phyloP scores from a whole-genome alignment of 2,888 invertebrate genomes.

The Caenorhabditis japonica region DNA sequence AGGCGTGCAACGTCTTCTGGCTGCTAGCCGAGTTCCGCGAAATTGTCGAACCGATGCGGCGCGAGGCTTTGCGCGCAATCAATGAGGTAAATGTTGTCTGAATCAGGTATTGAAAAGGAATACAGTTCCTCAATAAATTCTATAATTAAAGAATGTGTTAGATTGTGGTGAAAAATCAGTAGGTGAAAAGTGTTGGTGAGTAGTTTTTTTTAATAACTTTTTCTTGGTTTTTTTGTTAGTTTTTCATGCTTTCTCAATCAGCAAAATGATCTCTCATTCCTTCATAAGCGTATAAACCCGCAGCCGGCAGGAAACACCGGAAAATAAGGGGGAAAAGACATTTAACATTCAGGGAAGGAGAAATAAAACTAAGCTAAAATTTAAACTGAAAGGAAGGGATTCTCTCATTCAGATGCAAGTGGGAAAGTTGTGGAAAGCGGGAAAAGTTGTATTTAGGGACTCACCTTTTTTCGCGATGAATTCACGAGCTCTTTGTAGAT shows the following conservation, averaged over 20 bases:
- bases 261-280: not conserved
- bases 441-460: constrained; percentile 7
- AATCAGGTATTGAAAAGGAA: constrained; percentile 42
- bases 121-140: no score
- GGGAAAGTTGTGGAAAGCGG: constrained; percentile 1
- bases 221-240: not conserved
- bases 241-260: no score
- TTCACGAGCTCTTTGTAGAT: constrained; percentile 83
- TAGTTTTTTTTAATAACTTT: not conserved
- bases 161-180: no score
- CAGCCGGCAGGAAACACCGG: constrained; percentile 2
- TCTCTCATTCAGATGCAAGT: constrained; percentile 29
- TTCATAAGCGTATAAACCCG: no score
- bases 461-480: constrained; percentile 69
- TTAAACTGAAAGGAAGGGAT: constrained; percentile 43
- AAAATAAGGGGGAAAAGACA: constrained; percentile 7
- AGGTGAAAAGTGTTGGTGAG: no score
- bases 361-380: constrained; percentile 41
- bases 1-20: constrained; percentile 46
- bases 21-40: constrained; percentile 41
- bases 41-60: constrained; percentile 57
- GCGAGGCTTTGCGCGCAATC: constrained; percentile 73
- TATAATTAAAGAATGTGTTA: no score
- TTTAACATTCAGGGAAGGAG: constrained; percentile 26
- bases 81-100: constrained; percentile 73